These are phyloP conservation scores for Passer montanus DNA, from an alignment of 2,113 vertebrate species.

Conservation along the genomic window DNA sequence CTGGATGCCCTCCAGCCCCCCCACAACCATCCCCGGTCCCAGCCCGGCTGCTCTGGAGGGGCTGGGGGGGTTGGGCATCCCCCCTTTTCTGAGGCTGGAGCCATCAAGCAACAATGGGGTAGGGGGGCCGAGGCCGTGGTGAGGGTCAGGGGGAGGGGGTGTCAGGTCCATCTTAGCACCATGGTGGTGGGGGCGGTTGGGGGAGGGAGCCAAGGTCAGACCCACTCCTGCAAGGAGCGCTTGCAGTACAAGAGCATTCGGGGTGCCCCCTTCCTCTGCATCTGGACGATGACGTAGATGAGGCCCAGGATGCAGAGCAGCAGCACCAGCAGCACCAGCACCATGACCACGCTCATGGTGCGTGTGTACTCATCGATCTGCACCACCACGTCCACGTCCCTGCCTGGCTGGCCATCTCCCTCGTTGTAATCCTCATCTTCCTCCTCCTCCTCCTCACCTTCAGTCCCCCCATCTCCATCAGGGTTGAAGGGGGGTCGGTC, in stretches of 20 bases:
- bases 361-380: conserved; percentile 89
- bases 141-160: neutral
- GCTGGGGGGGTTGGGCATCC: neutral
- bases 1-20: neutral
- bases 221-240: conserved; percentile 97
- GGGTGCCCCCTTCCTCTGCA: conserved; percentile 93
- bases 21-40: neutral
- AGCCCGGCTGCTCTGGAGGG: neutral
- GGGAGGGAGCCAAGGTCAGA: conserved; percentile 79
- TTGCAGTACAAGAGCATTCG: conserved; percentile 94
- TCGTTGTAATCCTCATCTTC: neutral
- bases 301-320: conserved; percentile 91
- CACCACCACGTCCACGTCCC: conserved; percentile 91
- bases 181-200: conserved; percentile 33
- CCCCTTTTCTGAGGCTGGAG: neutral
- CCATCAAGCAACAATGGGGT: neutral
- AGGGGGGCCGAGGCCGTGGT: neutral
- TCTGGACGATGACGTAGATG: conserved; percentile 90
- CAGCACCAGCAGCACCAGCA: conserved; percentile 88
- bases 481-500: conserved; percentile 86
- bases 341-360: conserved; percentile 91
- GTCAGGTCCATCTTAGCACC: conserved; percentile 79
- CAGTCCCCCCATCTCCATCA: neutral
- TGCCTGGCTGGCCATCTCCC: conserved; percentile 37
- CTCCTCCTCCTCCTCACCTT: conserved; percentile 5